A percentile compares a stretch with the other conserved stretches of the same genome.
Evolutionary conservation across 2,113 vertebrate genomes (phyloP).

Genomic region (Pipra filicauda): DNA sequence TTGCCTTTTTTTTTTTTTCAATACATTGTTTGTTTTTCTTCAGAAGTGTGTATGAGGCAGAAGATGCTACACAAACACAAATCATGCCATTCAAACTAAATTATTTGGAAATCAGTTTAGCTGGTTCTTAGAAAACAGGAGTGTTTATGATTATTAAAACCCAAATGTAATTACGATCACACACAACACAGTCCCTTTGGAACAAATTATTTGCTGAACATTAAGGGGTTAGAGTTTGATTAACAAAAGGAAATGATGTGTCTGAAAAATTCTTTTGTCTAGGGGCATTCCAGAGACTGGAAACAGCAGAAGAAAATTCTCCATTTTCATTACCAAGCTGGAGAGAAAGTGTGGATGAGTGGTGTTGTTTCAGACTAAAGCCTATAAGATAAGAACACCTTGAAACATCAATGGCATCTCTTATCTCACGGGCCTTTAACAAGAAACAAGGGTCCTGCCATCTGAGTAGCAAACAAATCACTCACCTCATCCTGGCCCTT

Average conservation of each 20-base stretch:
- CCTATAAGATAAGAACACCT: background rate
- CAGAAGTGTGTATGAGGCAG: constrained; percentile 8
- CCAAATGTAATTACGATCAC: constrained; percentile 67
- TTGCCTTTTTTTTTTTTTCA: background rate
- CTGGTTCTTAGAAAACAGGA: constrained; percentile 59
- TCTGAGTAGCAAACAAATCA: background rate
- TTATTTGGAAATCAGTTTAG: constrained; percentile 68
- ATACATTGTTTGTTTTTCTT: constrained; percentile 64
- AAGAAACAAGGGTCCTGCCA: background rate
- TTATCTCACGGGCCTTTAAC: background rate
- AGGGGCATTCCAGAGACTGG: constrained; percentile 1
- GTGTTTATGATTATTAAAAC: constrained; percentile 69
- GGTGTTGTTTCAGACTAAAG: background rate
- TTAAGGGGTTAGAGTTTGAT: constrained; percentile 43
- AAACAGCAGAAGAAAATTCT: background rate
- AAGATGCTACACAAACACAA: constrained; percentile 60
- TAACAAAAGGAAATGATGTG: constrained; percentile 41
- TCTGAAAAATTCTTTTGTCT: constrained; percentile 56
- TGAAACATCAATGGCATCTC: background rate
- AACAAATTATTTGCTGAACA: constrained; percentile 61
- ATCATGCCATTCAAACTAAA: constrained; percentile 59
- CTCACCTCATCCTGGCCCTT: background rate
- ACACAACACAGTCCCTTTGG: constrained; percentile 46
- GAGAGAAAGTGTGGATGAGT: background rate
- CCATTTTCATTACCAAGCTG: background rate